phyloP scores from a whole-genome alignment of 2,797 vertebrate genomes.

The Phrynocephalus forsythii region DNA sequence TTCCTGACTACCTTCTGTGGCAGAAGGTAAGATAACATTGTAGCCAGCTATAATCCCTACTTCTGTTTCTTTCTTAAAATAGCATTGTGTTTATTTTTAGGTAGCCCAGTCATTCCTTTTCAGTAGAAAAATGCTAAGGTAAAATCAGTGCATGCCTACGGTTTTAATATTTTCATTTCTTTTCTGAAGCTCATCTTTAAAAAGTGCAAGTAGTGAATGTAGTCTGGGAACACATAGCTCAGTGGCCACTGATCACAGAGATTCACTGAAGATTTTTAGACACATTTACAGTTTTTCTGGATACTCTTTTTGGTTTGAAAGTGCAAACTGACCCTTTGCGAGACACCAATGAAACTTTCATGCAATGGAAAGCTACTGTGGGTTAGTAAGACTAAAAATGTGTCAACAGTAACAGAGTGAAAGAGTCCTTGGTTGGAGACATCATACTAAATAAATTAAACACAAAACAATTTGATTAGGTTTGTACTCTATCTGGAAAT shows the following conservation, averaged over 20 bases:
- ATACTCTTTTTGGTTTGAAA: not conserved
- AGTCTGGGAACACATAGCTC: not conserved
- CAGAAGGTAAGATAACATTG: not conserved
- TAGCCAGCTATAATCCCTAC: not conserved
- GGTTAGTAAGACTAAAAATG: not conserved
- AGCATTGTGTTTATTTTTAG: not conserved
- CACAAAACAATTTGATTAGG: conserved; percentile 25
- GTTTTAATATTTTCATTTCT: conserved; percentile 1
- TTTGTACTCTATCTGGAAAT: conserved; percentile 30
- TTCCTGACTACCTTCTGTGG: not conserved
- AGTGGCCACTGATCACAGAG: not conserved
- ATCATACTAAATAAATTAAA: conserved; percentile 19
- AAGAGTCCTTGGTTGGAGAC: not conserved
- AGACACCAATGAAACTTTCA: not conserved
- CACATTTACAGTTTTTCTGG: not conserved
- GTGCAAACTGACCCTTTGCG: not conserved
- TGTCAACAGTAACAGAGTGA: not conserved
- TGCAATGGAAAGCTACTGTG: not conserved
- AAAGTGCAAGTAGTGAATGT: not conserved
- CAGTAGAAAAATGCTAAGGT: not conserved
- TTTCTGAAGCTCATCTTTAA: conserved; percentile 5
- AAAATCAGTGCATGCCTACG: not conserved
- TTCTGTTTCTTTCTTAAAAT: not conserved
- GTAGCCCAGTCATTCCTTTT: not conserved
- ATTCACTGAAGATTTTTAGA: not conserved